These are phyloP conservation scores for Pituophis catenifer DNA, from an alignment of 2,113 vertebrate genomes.

Conservation along the genomic window DNA sequence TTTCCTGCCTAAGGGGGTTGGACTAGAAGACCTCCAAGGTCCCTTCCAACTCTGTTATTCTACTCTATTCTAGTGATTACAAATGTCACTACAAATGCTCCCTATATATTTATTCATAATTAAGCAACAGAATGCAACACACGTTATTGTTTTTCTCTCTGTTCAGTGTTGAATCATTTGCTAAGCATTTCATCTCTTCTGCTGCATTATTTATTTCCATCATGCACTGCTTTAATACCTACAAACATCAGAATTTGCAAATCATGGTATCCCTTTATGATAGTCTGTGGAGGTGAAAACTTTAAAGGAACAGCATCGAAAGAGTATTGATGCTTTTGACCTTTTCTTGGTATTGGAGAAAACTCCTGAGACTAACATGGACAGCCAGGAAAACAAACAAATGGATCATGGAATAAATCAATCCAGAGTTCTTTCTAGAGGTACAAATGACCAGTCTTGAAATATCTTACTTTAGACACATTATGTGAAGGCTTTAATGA, in stretches of 20 bases:
- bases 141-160: not conserved
- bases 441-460: not conserved
- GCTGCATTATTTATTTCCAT: not conserved
- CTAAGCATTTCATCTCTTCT: not conserved
- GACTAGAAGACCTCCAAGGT: no score
- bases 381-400: not conserved
- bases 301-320: not conserved
- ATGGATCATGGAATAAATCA: not conserved
- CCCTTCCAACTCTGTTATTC: no score
- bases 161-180: not conserved
- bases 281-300: not conserved
- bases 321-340: not conserved
- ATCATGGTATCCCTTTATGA: not conserved
- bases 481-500: not conserved
- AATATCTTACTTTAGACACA: not conserved
- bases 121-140: not conserved
- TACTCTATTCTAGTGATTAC: not conserved
- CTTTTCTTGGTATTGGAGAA: not conserved
- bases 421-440: not conserved
- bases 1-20: no score
- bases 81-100: not conserved
- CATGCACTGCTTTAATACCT: not conserved
- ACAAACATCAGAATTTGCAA: not conserved
- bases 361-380: not conserved
- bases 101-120: not conserved